phyloP scores from a whole-genome alignment of 1,140 invertebrate genomes.

The Sarcophaga peregrina region DNA sequence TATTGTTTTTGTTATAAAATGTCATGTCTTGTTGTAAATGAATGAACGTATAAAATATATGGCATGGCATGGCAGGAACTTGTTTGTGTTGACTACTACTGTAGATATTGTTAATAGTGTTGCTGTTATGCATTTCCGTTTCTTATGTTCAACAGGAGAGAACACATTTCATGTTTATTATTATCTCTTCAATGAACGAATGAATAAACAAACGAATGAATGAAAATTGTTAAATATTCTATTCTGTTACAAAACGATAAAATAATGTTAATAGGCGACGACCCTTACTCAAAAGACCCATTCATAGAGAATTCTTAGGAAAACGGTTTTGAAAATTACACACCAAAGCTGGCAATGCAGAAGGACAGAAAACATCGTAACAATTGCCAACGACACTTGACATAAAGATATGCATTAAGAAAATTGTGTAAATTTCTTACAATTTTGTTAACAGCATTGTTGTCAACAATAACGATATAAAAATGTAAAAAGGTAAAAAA shows the following conservation, averaged over 20 bases:
- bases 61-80: too few relatives aligned
- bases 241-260: not conserved
- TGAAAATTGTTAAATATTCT: conserved; percentile 1
- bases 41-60: not conserved
- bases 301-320: not conserved
- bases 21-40: not conserved
- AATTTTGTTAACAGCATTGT: too few relatives aligned
- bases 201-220: not conserved
- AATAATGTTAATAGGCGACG: not conserved
- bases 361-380: not conserved
- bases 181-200: not conserved
- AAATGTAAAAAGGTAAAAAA: too few relatives aligned
- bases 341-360: not conserved
- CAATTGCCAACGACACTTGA: not conserved
- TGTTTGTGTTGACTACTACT: not conserved
- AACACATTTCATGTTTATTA: conserved; percentile 12
- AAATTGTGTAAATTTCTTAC: too few relatives aligned
- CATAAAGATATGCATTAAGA: not conserved
- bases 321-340: not conserved
- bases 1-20: conserved; percentile 24
- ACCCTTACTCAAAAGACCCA: conserved; percentile 20
- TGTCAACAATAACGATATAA: too few relatives aligned
- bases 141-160: conserved; percentile 23
- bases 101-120: not conserved
- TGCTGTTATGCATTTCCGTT: conserved; percentile 9